Base-by-base conservation (phyloP, 92 coral and sea anemone genomes). In the Palythoa caribaeorum region DNA sequence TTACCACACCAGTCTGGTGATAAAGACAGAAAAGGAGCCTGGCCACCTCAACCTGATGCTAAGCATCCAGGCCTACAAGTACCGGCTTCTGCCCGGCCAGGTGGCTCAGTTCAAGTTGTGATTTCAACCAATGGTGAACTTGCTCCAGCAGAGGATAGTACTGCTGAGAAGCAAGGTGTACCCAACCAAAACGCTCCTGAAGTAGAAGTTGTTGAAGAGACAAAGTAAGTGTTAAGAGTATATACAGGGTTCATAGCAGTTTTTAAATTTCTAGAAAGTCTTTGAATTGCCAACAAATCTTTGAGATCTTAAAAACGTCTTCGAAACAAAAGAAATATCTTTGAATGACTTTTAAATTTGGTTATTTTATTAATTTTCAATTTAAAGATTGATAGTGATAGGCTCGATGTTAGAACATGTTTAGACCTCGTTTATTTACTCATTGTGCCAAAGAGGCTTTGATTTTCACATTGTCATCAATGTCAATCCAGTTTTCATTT, bases 161-260 rank as follows among this genome's bases (percentile, higher is more conserved):
- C 92, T 51, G 87, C 75, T 53, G 98, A 95, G 63, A 94, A 92
- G 70, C 94, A 91, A 79, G 90, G 87, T 38, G 84, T 86, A 71
- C 98, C 96, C 72, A 88, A 94, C 38, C 90, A 94, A 81, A 92
- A 92, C 69, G 14, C 70, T 16, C 98, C 99, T 12, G 99, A 96
- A 77, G 99, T 96, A 47, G 99, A 96, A 86, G 98, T 96, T 85
- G 98, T 96, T 52, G 99, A 96, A 78, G 99, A 96, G 89, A 96
- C 99, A 71, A 96, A 94, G 99, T 96, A 90, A 81, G 99, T 91
- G 20, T 21, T 77, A 8, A 8, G 0, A 54, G 51, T 28, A 10
- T 80, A 14, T 20, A 28, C 28, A 28, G 28, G 28, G 28, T 28
- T 28, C 28, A 28, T 28, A 28, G 28, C 28, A 28, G 28, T 28